These are phyloP conservation scores for Forbesichthys papilliferus DNA, from an alignment of 2,113 vertebrate species.

Conservation along the genomic window DNA sequence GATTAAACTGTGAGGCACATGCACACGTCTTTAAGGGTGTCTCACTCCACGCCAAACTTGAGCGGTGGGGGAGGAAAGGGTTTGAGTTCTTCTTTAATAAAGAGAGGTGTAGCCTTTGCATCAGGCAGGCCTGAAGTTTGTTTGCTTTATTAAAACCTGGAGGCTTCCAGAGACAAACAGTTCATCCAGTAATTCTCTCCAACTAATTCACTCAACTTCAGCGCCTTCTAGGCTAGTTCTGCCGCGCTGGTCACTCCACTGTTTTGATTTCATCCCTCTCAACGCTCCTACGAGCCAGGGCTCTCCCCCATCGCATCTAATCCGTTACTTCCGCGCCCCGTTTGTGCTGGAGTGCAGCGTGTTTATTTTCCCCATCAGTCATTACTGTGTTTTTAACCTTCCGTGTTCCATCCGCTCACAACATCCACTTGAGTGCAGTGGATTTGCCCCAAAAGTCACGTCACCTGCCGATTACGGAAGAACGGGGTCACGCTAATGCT, in stretches of 20 bases:
- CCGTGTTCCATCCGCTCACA: neutral
- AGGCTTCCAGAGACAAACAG: constrained; percentile 1
- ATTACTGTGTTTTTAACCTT: neutral
- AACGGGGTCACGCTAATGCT: constrained; percentile 8
- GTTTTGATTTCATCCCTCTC: too few species aligned
- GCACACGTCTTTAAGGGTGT: neutral
- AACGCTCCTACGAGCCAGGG: too few species aligned
- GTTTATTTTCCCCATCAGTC: neutral
- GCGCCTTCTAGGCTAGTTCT: neutral
- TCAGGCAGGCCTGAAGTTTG: constrained; percentile 1
- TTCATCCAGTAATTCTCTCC: neutral
- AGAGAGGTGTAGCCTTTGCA: constrained; percentile 19
- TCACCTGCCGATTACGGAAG: constrained; percentile 1
- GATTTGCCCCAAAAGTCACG: neutral
- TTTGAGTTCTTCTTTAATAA: constrained; percentile 48
- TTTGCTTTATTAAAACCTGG: constrained; percentile 43
- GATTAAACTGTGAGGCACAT: constrained; percentile 26
- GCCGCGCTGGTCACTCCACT: neutral
- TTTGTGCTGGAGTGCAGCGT: neutral
- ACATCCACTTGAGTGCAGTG: neutral
- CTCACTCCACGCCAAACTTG: constrained; percentile 24
- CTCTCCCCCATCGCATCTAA: neutral
- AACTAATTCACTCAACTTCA: neutral
- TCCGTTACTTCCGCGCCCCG: neutral
- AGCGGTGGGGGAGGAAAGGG: constrained; percentile 14